A percentile compares a stretch with the other conserved stretches of the same genome.
These are phyloP conservation scores for Glaucopsyche alexis DNA, from an alignment of 2,888 invertebrate genomes.

Conservation along the genomic window DNA sequence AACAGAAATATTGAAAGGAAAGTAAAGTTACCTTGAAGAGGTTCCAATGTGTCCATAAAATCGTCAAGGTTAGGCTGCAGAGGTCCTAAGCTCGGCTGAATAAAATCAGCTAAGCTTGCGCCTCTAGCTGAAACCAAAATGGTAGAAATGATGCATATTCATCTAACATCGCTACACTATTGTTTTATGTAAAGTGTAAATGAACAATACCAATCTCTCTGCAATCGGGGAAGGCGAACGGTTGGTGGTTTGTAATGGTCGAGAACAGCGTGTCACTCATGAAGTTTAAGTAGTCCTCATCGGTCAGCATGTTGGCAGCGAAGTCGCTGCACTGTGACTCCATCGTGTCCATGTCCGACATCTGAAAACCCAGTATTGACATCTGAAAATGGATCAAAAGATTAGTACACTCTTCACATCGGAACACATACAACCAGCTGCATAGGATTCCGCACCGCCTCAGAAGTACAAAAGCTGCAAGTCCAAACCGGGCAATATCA, in stretches of 20 bases:
- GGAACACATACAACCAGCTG: not conserved
- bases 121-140: slow-evolving; percentile 83
- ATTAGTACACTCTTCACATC: not conserved
- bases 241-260: slow-evolving; percentile 89
- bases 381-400: slow-evolving; percentile 38
- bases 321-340: slow-evolving; percentile 84
- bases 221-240: slow-evolving; percentile 97
- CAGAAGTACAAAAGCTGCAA: slow-evolving; percentile 21
- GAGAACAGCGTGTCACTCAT: slow-evolving; percentile 95
- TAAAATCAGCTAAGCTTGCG: slow-evolving; percentile 95
- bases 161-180: slow-evolving; percentile 29
- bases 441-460: not conserved
- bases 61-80: slow-evolving; percentile 98
- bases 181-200: slow-evolving; percentile 32
- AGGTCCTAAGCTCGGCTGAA: slow-evolving; percentile 98
- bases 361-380: slow-evolving; percentile 62
- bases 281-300: slow-evolving; percentile 92
- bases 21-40: slow-evolving; percentile 84
- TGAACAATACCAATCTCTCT: slow-evolving; percentile 91
- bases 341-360: slow-evolving; percentile 86
- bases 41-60: slow-evolving; percentile 94
- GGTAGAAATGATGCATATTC: slow-evolving; percentile 33
- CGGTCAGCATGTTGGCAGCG: slow-evolving; percentile 87
- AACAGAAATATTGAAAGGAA: not conserved
- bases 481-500: not conserved